These are phyloP conservation scores for Anguilla rostrata DNA, from an alignment of 2,113 vertebrate species.

Conservation along the genomic window DNA sequence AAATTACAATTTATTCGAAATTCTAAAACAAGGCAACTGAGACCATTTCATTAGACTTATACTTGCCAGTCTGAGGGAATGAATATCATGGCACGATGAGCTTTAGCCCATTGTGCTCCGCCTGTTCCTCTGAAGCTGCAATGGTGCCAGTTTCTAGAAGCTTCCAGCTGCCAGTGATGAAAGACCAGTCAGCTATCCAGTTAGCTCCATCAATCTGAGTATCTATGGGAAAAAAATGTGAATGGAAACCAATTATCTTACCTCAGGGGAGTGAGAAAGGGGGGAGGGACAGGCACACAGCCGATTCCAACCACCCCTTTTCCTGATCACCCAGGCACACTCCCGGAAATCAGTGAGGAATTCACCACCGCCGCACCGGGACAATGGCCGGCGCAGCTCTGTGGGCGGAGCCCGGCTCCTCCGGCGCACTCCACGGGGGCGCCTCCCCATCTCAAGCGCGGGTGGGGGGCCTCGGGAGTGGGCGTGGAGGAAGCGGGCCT, in stretches of 20 bases:
- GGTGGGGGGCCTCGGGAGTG: neutral
- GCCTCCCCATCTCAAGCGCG: neutral
- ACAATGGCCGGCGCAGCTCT: neutral
- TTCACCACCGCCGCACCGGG: constrained; percentile 5
- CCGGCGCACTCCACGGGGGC: neutral
- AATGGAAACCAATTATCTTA: constrained; percentile 34
- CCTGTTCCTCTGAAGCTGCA: neutral
- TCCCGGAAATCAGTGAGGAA: constrained; percentile 33
- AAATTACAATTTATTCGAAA: neutral
- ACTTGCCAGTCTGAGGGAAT: neutral
- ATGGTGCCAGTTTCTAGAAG: neutral
- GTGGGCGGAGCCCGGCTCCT: neutral
- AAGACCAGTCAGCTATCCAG: constrained; percentile 7
- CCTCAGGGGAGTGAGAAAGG: neutral
- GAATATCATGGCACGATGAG: neutral
- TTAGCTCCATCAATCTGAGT: neutral
- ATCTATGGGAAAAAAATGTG: neutral
- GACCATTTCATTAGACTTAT: neutral
- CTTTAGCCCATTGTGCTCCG: neutral
- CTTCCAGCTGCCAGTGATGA: neutral
- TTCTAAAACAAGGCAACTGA: neutral
- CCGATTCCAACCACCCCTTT: constrained; percentile 11
- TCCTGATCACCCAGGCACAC: constrained; percentile 32
- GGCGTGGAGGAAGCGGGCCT: constrained; percentile 12
- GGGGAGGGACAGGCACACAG: neutral